A percentile compares a stretch with the other conserved stretches of the same genome.
phyloP scores from a whole-genome alignment of 2,797 vertebrate species.

The Denticeps clupeoides region DNA sequence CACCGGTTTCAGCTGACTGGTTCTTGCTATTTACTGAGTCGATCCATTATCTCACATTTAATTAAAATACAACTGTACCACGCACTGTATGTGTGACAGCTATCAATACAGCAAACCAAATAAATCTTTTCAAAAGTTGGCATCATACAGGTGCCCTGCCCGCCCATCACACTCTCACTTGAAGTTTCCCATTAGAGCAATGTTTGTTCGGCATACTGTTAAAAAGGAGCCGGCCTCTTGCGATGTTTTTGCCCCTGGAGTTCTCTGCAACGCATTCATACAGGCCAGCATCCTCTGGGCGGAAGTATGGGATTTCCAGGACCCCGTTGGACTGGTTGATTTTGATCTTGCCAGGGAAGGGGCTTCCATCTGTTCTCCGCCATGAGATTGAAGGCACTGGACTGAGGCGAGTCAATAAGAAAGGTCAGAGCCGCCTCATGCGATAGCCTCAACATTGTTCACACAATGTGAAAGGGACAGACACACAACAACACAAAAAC shows the following conservation, averaged over 20 bases:
- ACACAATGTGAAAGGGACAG: neutral
- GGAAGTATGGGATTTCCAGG: constrained; percentile 87
- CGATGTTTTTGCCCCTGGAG: constrained; percentile 71
- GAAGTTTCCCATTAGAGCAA: too few species aligned
- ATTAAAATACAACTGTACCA: constrained; percentile 26
- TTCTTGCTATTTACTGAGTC: constrained; percentile 22
- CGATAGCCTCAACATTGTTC: neutral
- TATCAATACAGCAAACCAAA: constrained; percentile 3
- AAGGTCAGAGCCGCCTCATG: constrained; percentile 24
- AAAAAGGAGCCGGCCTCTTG: constrained; percentile 74
- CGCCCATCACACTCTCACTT: too few species aligned
- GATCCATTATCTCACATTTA: constrained; percentile 26
- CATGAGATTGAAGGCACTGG: constrained; percentile 82
- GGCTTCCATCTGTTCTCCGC: constrained; percentile 78
- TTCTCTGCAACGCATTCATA: constrained; percentile 88
- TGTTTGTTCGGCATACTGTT: too few species aligned
- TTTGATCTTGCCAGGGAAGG: constrained; percentile 79
- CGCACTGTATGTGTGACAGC: constrained; percentile 9
- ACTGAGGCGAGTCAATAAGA: constrained; percentile 47
- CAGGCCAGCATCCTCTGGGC: constrained; percentile 75
- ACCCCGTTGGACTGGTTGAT: constrained; percentile 77
- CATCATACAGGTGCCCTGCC: too few species aligned
- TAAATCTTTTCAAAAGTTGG: too few species aligned
- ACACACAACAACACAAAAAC: too few species aligned
- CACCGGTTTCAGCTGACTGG: constrained; percentile 19